Evolutionary conservation across 2,888 invertebrate genomes (phyloP).

Genomic region (Deroplatys truncata): DNA sequence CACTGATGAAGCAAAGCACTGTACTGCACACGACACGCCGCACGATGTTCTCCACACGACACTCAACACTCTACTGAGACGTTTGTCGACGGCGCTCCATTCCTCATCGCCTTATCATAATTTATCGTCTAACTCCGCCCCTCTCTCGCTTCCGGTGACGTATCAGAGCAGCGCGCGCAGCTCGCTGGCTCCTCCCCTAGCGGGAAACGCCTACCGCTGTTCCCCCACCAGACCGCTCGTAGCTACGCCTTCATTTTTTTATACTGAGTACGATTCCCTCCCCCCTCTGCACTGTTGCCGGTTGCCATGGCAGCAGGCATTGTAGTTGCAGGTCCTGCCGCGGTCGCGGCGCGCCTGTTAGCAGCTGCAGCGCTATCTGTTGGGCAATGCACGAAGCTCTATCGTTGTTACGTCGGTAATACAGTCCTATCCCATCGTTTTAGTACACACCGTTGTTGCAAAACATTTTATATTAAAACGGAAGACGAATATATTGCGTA

Average conservation of each 20-base stretch:
- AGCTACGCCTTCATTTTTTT: neutral
- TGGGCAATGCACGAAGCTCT: neutral
- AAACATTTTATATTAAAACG: no score
- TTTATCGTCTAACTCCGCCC: slow-evolving; percentile 8
- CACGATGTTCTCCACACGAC: neutral
- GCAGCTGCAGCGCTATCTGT: neutral
- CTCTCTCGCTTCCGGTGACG: slow-evolving; percentile 23
- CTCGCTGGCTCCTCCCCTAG: neutral
- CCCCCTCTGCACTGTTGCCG: neutral
- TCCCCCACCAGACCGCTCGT: neutral
- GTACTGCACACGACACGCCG: no score
- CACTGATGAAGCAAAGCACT: neutral
- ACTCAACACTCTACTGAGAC: neutral
- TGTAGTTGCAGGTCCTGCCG: neutral
- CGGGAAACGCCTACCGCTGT: neutral
- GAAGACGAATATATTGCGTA: no score
- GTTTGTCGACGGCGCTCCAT: neutral
- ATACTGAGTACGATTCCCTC: neutral
- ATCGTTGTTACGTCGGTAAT: neutral
- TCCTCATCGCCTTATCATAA: slow-evolving; percentile 9
- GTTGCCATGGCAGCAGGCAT: neutral
- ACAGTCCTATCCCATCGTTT: neutral
- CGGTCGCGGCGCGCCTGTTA: neutral
- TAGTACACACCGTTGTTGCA: no score
- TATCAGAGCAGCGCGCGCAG: slow-evolving; percentile 14